A percentile compares a stretch with the other conserved stretches of the same genome.
phyloP scores from a whole-genome alignment of 2,888 invertebrate genomes.

The Rotaria magnacalcarata region DNA sequence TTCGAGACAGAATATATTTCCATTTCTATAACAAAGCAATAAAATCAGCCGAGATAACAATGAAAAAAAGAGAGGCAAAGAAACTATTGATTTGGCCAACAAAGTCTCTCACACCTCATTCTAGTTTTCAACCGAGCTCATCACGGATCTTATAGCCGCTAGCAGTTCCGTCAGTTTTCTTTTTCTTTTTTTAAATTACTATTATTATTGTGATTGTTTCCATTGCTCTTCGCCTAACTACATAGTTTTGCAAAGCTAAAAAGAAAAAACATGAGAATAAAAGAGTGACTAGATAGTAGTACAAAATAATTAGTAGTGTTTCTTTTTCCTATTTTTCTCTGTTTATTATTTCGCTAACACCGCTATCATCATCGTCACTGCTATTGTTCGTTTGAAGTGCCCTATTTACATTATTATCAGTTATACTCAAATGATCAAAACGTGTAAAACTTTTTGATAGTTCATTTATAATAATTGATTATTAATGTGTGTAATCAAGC shows the following conservation, averaged over 20 bases:
- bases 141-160: neutral
- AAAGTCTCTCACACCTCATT: neutral
- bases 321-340: neutral
- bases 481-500: neutral
- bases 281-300: neutral
- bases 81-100: neutral
- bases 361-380: neutral
- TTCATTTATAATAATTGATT: neutral
- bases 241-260: neutral
- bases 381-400: neutral
- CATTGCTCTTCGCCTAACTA: neutral
- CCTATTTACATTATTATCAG: neutral
- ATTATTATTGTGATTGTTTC: neutral
- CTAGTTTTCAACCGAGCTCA: neutral
- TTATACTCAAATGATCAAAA: neutral
- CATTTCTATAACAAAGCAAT: neutral
- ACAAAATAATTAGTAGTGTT: neutral
- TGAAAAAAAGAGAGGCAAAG: neutral
- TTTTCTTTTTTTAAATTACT: neutral
- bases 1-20: neutral
- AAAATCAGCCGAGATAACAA: neutral
- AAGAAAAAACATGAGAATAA: neutral
- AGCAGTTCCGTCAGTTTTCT: neutral
- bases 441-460: neutral
- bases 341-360: neutral